Conservation (phyloP, 2,888 invertebrate genomes). For the Linnaemya tessellans region DNA sequence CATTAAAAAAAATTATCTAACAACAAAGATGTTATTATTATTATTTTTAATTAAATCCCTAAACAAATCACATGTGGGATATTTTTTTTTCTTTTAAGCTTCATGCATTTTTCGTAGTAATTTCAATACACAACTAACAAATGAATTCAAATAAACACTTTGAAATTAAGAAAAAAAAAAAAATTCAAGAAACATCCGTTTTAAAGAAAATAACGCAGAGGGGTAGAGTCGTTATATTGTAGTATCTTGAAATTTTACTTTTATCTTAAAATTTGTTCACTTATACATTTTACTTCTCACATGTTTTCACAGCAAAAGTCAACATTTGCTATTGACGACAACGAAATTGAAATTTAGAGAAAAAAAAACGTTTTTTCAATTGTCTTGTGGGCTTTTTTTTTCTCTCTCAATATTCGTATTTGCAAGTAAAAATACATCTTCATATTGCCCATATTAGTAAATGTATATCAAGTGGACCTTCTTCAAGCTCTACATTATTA, state of each 20-base stretch:
- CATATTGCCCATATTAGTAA: constrained; percentile 16
- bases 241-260: constrained; percentile 35
- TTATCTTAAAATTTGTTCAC: constrained; percentile 27
- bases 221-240: constrained; percentile 9
- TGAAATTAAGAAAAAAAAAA: too few relatives aligned
- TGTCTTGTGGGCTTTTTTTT: constrained; percentile 47
- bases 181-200: constrained; percentile 66
- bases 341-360: constrained; percentile 31
- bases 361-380: constrained; percentile 49
- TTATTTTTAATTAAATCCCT: constrained; percentile 2
- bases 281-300: constrained; percentile 47
- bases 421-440: constrained; percentile 13
- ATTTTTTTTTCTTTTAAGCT: not conserved
- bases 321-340: constrained; percentile 51
- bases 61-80: not conserved
- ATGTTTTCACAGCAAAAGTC: constrained; percentile 45
- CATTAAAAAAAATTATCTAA: constrained; percentile 4
- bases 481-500: constrained; percentile 22
- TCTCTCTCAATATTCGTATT: constrained; percentile 9
- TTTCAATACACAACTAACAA: constrained; percentile 50
- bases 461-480: constrained; percentile 56
- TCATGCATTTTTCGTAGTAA: not conserved
- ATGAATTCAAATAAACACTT: constrained; percentile 67
- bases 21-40: not conserved
- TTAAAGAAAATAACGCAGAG: constrained; percentile 17